phyloP scores from a whole-genome alignment of 2,797 vertebrate genomes.

The Catamblyrhynchus diadema region DNA sequence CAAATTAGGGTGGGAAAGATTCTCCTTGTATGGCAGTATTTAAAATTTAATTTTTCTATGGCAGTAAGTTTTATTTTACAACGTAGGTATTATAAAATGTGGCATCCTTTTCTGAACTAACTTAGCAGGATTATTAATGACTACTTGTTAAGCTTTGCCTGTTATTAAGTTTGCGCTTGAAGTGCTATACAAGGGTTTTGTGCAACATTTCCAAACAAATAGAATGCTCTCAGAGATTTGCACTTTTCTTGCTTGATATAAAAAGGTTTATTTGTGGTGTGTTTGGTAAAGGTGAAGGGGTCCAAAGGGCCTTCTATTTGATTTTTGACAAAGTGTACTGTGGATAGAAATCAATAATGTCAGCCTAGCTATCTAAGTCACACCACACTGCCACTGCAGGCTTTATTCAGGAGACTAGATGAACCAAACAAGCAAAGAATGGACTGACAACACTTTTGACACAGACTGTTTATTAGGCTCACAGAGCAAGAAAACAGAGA shows the following conservation, averaged over 20 bases:
- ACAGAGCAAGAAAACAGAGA: constrained; percentile 78
- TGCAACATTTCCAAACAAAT: constrained; percentile 62
- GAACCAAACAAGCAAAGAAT: constrained; percentile 95
- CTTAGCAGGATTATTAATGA: constrained; percentile 68
- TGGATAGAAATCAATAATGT: constrained; percentile 95
- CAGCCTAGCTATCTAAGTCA: constrained; percentile 83
- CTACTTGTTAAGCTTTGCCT: constrained; percentile 58
- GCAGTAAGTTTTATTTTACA: neutral
- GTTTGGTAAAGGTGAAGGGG: constrained; percentile 97
- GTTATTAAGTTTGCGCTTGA: constrained; percentile 57
- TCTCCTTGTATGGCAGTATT: constrained; percentile 50
- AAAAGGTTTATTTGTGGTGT: constrained; percentile 86
- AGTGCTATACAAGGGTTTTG: constrained; percentile 26
- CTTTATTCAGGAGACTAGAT: constrained; percentile 85
- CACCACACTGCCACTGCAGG: constrained; percentile 75
- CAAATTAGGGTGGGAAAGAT: constrained; percentile 61
- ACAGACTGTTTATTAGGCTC: constrained; percentile 91
- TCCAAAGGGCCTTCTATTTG: constrained; percentile 95
- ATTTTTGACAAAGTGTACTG: constrained; percentile 99
- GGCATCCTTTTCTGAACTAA: constrained; percentile 26
- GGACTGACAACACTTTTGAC: constrained; percentile 92
- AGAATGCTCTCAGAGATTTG: constrained; percentile 57
- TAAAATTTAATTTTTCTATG: constrained; percentile 6
- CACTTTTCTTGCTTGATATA: constrained; percentile 75
- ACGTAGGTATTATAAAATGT: neutral